phyloP scores from a whole-genome alignment of 1,140 invertebrate genomes.

The Brachionus sp. region DNA sequence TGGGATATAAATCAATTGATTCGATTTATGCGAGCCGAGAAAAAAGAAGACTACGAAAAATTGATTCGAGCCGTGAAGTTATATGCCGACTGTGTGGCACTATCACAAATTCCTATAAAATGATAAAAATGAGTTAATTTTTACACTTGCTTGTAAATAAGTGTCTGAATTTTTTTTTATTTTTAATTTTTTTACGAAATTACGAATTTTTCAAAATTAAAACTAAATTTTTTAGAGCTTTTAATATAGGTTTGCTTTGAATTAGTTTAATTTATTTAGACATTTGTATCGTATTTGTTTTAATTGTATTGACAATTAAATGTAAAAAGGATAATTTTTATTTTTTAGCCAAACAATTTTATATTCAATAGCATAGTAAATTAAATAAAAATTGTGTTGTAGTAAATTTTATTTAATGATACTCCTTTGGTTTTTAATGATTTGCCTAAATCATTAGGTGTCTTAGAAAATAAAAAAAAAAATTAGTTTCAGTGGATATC shows the following conservation, averaged over 20 bases:
- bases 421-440: too few relatives aligned
- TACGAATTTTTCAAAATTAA: not conserved
- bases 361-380: too few relatives aligned
- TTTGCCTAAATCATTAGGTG: too few relatives aligned
- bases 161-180: not conserved
- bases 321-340: not conserved
- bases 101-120: constrained; percentile 38
- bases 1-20: constrained; percentile 39
- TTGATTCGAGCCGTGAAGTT: constrained; percentile 3
- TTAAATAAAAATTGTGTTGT: too few relatives aligned
- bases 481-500: too few relatives aligned
- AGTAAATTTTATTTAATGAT: too few relatives aligned
- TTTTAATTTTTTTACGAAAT: not conserved
- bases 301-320: not conserved
- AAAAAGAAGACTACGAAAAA: constrained; percentile 35
- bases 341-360: too few relatives aligned
- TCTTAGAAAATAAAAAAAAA: too few relatives aligned
- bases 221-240: not conserved
- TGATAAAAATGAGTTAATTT: not conserved
- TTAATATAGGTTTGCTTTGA: not conserved
- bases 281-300: not conserved
- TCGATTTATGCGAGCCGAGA: constrained; percentile 28
- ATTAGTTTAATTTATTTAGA: not conserved
- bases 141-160: not conserved
- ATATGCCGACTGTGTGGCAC: constrained; percentile 2